phyloP scores from a whole-genome alignment of 2,888 invertebrate species.

The Epistrophe grossulariae region DNA sequence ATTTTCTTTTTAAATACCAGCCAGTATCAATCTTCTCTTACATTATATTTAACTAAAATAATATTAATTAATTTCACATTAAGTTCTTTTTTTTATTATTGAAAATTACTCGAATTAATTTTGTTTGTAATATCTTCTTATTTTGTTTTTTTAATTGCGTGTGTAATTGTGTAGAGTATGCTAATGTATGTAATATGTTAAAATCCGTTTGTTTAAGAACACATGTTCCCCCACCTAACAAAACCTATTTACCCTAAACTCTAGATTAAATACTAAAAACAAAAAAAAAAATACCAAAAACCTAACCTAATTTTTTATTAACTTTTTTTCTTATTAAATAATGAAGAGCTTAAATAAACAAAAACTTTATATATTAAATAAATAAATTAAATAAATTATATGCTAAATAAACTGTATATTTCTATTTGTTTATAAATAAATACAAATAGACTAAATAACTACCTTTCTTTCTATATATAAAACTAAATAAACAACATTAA shows the following conservation, averaged over 20 bases:
- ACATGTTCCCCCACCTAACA: slow-evolving; percentile 31
- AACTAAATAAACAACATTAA: slow-evolving; percentile 70
- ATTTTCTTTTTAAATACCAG: background rate
- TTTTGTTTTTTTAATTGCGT: slow-evolving; percentile 59
- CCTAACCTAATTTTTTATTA: slow-evolving; percentile 44
- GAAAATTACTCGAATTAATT: background rate
- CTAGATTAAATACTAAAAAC: slow-evolving; percentile 34
- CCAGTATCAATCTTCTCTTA: slow-evolving; percentile 17
- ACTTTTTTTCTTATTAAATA: slow-evolving; percentile 76
- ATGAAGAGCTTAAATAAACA: slow-evolving; percentile 71
- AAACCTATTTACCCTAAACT: slow-evolving; percentile 21
- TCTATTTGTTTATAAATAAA: slow-evolving; percentile 56
- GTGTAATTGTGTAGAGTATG: slow-evolving; percentile 76
- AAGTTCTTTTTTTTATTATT: slow-evolving; percentile 15
- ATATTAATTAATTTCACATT: background rate
- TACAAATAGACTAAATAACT: slow-evolving; percentile 76
- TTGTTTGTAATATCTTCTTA: slow-evolving; percentile 3
- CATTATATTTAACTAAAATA: slow-evolving; percentile 16
- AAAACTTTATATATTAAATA: slow-evolving; percentile 37
- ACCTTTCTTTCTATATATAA: slow-evolving; percentile 16
- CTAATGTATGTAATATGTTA: slow-evolving; percentile 62
- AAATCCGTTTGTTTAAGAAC: slow-evolving; percentile 58
- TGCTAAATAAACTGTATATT: slow-evolving; percentile 26
- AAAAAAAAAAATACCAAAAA: slow-evolving; percentile 14
- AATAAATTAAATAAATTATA: slow-evolving; percentile 10